phyloP scores from a whole-genome alignment of 2,113 vertebrate genomes.

The Eulemur rufifrons region DNA sequence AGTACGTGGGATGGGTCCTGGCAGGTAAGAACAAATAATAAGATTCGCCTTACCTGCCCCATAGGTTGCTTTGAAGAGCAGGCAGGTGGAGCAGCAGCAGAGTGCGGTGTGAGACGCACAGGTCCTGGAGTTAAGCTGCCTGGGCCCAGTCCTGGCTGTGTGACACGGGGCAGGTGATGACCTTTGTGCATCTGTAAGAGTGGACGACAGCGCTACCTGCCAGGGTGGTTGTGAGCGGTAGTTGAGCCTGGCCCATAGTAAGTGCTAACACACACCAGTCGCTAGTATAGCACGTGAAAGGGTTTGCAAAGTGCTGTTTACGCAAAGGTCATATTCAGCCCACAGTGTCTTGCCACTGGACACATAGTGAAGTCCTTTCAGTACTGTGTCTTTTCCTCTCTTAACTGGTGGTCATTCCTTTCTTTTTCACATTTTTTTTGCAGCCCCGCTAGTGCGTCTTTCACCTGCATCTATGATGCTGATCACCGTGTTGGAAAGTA shows the following conservation, averaged over 20 bases:
- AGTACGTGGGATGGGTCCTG: not conserved
- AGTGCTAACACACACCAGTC: not conserved
- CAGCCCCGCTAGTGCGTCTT: not conserved
- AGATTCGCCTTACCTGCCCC: not conserved
- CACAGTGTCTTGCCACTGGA: not conserved
- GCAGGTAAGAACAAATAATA: not conserved
- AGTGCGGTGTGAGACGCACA: not conserved
- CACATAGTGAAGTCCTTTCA: not conserved
- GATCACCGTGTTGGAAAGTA: not conserved
- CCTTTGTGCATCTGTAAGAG: not conserved
- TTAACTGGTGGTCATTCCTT: not conserved
- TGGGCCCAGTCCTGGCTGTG: not conserved
- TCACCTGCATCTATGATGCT: not conserved
- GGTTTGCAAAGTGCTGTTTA: not conserved
- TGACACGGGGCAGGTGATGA: not conserved
- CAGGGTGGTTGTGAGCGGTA: not conserved
- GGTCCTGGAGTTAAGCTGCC: not conserved
- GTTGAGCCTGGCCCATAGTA: not conserved
- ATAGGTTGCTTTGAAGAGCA: not conserved
- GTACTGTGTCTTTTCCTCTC: not conserved
- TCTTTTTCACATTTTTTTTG: not conserved
- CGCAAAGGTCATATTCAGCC: not conserved
- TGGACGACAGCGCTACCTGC: accelerated
- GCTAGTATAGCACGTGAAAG: not conserved
- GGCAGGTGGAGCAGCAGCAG: not conserved